phyloP scores from a whole-genome alignment of 2,797 vertebrate species.

The Labroides dimidiatus region DNA sequence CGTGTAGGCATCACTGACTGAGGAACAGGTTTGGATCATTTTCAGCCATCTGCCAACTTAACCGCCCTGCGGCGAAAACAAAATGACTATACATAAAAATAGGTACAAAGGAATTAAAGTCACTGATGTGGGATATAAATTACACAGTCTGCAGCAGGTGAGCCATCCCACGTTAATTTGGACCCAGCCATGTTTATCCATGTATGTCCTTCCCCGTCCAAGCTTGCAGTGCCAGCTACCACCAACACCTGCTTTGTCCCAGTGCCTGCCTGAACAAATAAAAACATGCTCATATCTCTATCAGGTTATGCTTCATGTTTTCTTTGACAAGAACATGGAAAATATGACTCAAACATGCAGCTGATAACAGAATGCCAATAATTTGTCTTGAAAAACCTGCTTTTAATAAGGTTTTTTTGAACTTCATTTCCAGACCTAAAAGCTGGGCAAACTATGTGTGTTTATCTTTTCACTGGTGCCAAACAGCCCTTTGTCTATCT shows the following conservation, averaged over 20 bases:
- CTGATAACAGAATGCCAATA: constrained; percentile 16
- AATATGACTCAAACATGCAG: constrained; percentile 20
- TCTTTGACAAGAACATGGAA: constrained; percentile 36
- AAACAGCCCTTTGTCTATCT: constrained; percentile 66
- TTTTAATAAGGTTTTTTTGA: constrained; percentile 12
- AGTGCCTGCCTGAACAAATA: constrained; percentile 44
- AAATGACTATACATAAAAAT: constrained; percentile 60
- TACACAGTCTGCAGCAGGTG: constrained; percentile 63
- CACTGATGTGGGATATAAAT: constrained; percentile 69
- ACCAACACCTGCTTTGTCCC: constrained; percentile 58
- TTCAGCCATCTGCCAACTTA: constrained; percentile 60
- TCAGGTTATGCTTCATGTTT: constrained; percentile 38
- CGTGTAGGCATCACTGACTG: constrained; percentile 3
- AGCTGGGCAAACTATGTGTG: constrained; percentile 66
- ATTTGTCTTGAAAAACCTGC: constrained; percentile 10
- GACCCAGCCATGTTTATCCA: constrained; percentile 64
- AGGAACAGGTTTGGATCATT: constrained; percentile 30
- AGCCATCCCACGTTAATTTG: constrained; percentile 62
- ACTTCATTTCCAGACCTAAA: constrained; percentile 47
- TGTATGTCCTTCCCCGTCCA: constrained; percentile 62
- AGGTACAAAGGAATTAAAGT: constrained; percentile 63
- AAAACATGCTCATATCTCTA: constrained; percentile 48
- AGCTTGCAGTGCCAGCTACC: constrained; percentile 44
- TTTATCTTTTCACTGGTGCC: constrained; percentile 59
- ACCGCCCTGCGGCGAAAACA: constrained; percentile 39